Percentiles rank a stretch among this genome's conserved stretches.
Conservation (phyloP, 2,113 vertebrate species). For the Micronycteris hirsuta region DNA sequence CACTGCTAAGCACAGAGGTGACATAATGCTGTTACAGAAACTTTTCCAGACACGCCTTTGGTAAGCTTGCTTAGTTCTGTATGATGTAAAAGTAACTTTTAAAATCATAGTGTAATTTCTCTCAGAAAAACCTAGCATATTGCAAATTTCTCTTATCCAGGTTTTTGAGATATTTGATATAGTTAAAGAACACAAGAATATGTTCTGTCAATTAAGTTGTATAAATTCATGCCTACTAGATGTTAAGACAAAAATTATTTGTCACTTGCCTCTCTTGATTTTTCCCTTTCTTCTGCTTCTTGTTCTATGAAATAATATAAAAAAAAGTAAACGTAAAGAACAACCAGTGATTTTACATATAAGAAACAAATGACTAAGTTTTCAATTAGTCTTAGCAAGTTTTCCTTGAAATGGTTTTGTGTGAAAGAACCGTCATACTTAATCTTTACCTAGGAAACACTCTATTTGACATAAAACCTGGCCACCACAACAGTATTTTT, state of each 20-base stretch:
- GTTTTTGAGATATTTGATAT: not conserved
- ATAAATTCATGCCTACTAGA: conserved; percentile 41
- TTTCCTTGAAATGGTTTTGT: conserved; percentile 9
- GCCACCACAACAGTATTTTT: not conserved
- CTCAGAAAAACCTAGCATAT: not conserved
- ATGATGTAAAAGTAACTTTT: not conserved
- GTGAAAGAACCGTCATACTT: not conserved
- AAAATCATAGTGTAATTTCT: not conserved
- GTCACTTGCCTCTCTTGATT: conserved; percentile 82
- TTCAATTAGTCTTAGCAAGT: not conserved
- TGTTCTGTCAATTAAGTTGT: not conserved
- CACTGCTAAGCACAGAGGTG: not conserved
- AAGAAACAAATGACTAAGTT: not conserved
- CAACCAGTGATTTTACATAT: not conserved
- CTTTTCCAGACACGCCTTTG: not conserved
- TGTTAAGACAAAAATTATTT: conserved; percentile 51
- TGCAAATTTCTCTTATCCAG: not conserved
- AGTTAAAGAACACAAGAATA: not conserved
- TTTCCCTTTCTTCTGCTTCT: conserved; percentile 81
- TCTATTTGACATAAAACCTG: not conserved
- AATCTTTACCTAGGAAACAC: not conserved
- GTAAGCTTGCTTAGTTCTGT: not conserved
- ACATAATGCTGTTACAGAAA: not conserved
- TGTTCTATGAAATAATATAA: conserved; percentile 79
- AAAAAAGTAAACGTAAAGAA: conserved; percentile 60